These are phyloP conservation scores for Teleogryllus oceanicus DNA, from an alignment of 2,888 invertebrate genomes.

Conservation along the genomic window DNA sequence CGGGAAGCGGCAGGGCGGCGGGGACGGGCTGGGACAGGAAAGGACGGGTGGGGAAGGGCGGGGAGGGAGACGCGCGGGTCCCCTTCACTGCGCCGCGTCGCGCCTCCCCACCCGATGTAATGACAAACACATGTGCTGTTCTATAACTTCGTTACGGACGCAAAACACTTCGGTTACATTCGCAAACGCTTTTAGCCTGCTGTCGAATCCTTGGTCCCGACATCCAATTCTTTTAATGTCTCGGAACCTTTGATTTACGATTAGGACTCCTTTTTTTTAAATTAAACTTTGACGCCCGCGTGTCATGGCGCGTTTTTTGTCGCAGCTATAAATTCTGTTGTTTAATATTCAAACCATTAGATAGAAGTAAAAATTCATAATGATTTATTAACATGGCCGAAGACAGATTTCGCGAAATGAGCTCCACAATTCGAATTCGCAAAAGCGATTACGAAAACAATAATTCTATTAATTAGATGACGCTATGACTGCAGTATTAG, in stretches of 20 bases:
- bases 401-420: conserved; percentile 9
- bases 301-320: conserved; percentile 19
- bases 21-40: not conserved
- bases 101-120: conserved; percentile 19
- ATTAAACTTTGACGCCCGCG: conserved; percentile 25
- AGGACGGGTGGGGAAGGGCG: not conserved
- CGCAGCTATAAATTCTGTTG: conserved; percentile 18
- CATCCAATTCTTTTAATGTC: conserved; percentile 29
- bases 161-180: conserved; percentile 20
- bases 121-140: conserved; percentile 31
- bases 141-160: conserved; percentile 28
- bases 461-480: conserved; percentile 4
- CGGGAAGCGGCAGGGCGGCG: not conserved
- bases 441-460: conserved; percentile 18
- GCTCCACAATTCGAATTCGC: conserved; percentile 10
- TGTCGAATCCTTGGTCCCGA: conserved; percentile 21
- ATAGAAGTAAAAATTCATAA: conserved; percentile 6
- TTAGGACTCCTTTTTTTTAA: conserved; percentile 25
- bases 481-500: not conserved
- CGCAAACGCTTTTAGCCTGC: conserved; percentile 21
- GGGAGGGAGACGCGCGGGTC: not conserved
- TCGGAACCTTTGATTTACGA: conserved; percentile 25
- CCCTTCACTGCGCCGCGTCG: not conserved
- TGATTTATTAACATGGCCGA: not conserved
- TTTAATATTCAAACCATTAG: conserved; percentile 18